Evolutionary conservation across 1,140 invertebrate species (phyloP).

Genomic region (Mamestra configurata): DNA sequence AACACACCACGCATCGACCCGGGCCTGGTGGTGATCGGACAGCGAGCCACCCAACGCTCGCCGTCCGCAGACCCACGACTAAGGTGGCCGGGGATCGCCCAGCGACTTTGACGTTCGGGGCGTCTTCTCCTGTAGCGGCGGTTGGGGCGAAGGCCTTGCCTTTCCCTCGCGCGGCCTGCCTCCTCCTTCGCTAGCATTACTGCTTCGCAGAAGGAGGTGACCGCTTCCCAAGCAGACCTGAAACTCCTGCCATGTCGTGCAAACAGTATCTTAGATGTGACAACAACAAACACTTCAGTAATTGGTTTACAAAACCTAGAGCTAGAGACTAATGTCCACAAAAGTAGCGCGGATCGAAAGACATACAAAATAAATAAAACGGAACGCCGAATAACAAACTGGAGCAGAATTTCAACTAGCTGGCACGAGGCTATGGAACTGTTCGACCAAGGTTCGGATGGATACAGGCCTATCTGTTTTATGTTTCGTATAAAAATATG

Average conservation of each 20-base stretch:
- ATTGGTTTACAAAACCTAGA: background rate
- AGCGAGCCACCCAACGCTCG: no score
- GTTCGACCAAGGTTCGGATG: background rate
- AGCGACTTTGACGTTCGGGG: no score
- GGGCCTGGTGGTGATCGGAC: no score
- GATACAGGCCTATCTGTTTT: background rate
- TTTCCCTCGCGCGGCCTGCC: no score
- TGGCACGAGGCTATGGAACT: background rate
- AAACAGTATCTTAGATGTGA: background rate
- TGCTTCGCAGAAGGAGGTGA: no score
- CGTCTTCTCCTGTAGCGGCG: no score
- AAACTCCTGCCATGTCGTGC: background rate
- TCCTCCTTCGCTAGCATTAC: no score
- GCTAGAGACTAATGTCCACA: background rate
- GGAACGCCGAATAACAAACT: slow-evolving; percentile 25
- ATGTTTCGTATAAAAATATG: slow-evolving; percentile 2
- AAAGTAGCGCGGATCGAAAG: background rate
- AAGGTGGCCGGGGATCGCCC: no score
- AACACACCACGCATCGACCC: no score
- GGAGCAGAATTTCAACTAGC: slow-evolving; percentile 27
- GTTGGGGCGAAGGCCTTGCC: no score
- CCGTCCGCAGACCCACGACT: no score
- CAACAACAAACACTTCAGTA: background rate
- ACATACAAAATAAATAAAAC: slow-evolving; percentile 11
- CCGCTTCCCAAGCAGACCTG: no score